Base-by-base conservation (phyloP, 2,113 vertebrate genomes). In the Salvelinus namaycush region DNA sequence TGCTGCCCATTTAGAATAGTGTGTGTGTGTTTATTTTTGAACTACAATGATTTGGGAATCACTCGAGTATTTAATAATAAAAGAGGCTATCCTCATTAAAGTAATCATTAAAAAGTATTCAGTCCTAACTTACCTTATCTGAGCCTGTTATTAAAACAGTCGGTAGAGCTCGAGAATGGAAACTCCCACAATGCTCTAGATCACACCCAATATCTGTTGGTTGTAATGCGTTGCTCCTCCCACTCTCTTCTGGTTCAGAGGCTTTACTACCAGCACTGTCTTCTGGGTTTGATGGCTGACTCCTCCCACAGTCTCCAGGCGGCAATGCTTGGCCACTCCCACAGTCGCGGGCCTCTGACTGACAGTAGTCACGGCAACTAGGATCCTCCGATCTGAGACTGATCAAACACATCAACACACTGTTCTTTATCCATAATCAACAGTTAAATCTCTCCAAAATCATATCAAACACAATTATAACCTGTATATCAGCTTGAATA, bases 101-200 rank as follows among this genome's bases (percentile, higher is more conserved):
- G 13, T 16, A 54, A 18, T 18, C 3, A 54, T 54, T 14, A 54
- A 54, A 54, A 54, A 54, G 51, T 54, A 5, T 14, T 18, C 51
- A 16, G 16, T 54, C 14, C 5, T 18, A 16, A 54, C 87, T 90
- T 81, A 91, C 89, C 87, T 81, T 81, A 76, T 80, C 77, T 73
- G 44, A 60, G 70, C 70, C 76, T 90, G 85, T 75, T 68, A 57
- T 14, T 31, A 16, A 11, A 31, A 51, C 44, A 34, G 60, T 57
- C 20, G 54, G 22, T 59, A 59, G 71, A 51, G 26, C 24, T 12
- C 68, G 57, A 34, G 49, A 27, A 66, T 74, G 70, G 60, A 68
- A 27, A 34, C 68, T 68, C 66, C 71, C 44, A 62, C n/a, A 18
- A 9, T 75, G 24, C n/a, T 49, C 70, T 59, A 54, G 31, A 34